A percentile compares a stretch with the other conserved stretches of the same genome.
These are phyloP conservation scores for Bettongia penicillata DNA, from an alignment of 2,113 vertebrate species.

Conservation along the genomic window DNA sequence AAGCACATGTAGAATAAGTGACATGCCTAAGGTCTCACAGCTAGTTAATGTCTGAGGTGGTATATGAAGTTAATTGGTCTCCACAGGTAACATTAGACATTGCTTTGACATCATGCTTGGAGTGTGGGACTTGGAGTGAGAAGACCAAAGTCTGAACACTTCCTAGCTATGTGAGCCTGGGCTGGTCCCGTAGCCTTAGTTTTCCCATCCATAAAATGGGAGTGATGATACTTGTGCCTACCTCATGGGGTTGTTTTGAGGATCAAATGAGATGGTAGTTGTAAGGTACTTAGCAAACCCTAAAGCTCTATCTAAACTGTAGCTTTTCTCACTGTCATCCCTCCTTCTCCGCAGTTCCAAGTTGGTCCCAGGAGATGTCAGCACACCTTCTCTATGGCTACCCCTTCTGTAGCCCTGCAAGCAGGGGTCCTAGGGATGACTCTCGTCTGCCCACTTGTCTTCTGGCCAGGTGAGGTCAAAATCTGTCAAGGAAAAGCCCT, in stretches of 20 bases:
- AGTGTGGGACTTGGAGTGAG: background rate
- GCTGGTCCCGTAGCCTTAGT: background rate
- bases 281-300: background rate
- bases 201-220: background rate
- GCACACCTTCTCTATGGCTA: background rate
- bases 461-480: background rate
- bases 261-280: background rate
- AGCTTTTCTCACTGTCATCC: background rate
- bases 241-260: background rate
- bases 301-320: background rate
- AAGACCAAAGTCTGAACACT: background rate
- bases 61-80: background rate
- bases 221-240: background rate
- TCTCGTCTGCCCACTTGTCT: background rate
- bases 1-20: background rate
- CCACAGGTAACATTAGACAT: background rate
- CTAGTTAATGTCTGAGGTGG: background rate
- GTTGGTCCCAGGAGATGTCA: background rate
- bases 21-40: background rate
- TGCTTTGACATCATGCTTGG: background rate
- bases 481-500: background rate
- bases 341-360: background rate
- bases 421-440: background rate
- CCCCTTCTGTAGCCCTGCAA: background rate
- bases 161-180: background rate